Evolutionary conservation across 2,888 invertebrate genomes (phyloP), one percentile per base, ranked within the genome.

Genomic region (Chymomyza amoena): DNA sequence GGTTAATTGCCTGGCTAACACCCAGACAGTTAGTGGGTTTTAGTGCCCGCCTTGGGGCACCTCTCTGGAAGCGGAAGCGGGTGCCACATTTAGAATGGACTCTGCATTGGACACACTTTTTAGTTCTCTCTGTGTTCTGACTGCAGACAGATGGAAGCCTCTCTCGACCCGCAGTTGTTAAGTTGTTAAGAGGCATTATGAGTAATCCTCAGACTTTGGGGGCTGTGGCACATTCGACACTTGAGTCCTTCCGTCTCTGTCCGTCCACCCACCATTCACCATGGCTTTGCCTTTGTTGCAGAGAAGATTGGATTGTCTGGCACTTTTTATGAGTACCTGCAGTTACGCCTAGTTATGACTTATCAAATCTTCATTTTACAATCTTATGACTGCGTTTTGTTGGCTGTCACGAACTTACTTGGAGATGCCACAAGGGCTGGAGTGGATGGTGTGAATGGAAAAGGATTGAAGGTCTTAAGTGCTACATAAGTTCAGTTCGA

Each of bases 291-390:
- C 9, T 36, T 36, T 9, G 36, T 36, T 36, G 6, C 36, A 36
- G 7, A 4, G 25, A 36, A 36, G 36, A 25, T 25, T 25, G 25
- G 2, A 25, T 25, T 25, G 25, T 25, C 36, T 9, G 36, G 36
- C 6, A 45, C 4, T 13, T 45, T 45, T 45, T 45, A 45, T 13
- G 39, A 45, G 39, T 45, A 45, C 39, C 80, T 79, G 80, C 83
- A 83, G 88, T 84, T 79, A 87, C 80, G 85, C 84, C 87, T 88
- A 76, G 85, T 87, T 88, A 87, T 87, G 80, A 87, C 82, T 88
- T 87, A 88, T 87, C 81, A 87, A 87, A 84, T 83, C 87, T 87
- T 85, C 78, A 87, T 88, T 83, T 45, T 45, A 13, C 39, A 45
- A 10, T 13, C 13, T 45, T 13, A 45, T 13, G 39, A 13, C 39